phyloP scores from a whole-genome alignment of 1,140 invertebrate species.

The Caenorhabditis inopinata region DNA sequence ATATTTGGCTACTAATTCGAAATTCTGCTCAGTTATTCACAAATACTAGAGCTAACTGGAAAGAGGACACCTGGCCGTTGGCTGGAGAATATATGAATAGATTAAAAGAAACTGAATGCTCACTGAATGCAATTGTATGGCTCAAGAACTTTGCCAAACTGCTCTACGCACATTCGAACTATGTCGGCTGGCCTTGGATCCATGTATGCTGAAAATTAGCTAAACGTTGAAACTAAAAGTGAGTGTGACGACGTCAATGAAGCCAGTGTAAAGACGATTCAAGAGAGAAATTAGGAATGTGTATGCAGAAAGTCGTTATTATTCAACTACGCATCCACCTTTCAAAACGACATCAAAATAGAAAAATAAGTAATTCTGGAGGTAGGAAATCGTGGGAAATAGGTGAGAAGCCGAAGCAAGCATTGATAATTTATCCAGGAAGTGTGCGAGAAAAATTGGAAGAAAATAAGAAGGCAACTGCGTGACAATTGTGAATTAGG shows the following conservation, averaged over 20 bases:
- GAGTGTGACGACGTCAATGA: neutral
- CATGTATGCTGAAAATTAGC: neutral
- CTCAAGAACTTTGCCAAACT: conserved; percentile 14
- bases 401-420: conserved; percentile 2
- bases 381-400: neutral
- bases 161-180: neutral
- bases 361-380: neutral
- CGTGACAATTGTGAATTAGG: neutral
- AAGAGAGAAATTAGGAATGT: neutral
- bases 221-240: neutral
- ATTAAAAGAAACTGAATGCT: neutral
- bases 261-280: neutral
- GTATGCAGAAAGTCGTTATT: conserved; percentile 18
- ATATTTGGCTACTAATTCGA: neutral
- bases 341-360: neutral
- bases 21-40: neutral
- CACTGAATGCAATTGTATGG: conserved; percentile 1
- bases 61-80: conserved; percentile 24
- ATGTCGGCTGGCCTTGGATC: neutral
- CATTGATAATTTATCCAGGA: neutral
- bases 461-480: neutral
- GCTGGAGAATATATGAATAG: neutral
- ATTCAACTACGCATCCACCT: neutral
- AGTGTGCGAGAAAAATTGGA: neutral
- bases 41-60: neutral